Evolutionary conservation across 1,140 invertebrate species (phyloP).

Genomic region (Pachyrhynchus sulphureomaculatus): DNA sequence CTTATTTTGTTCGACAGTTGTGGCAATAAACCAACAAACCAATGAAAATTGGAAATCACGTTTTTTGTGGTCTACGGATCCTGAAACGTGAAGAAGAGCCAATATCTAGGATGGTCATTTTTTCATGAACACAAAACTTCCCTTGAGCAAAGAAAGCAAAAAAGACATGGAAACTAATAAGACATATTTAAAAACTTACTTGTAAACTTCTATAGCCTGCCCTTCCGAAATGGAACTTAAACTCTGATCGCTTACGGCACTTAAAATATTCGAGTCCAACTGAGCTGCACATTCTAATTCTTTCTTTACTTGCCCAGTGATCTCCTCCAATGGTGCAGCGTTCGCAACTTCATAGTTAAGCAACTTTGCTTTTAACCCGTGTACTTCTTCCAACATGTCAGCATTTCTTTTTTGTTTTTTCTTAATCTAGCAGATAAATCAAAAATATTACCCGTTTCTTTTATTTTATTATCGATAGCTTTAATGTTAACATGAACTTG

Average conservation of each 20-base stretch:
- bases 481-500: slow-evolving; percentile 54
- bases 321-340: slow-evolving; percentile 58
- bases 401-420: slow-evolving; percentile 49
- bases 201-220: slow-evolving; percentile 34
- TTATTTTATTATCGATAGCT: slow-evolving; percentile 56
- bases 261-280: slow-evolving; percentile 60
- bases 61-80: too few relatives aligned
- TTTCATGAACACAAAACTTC: too few relatives aligned
- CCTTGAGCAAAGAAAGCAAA: too few relatives aligned
- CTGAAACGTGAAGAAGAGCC: too few relatives aligned
- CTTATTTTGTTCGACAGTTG: too few relatives aligned
- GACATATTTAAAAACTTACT: too few relatives aligned
- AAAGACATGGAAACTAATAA: too few relatives aligned
- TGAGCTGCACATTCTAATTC: slow-evolving; percentile 62
- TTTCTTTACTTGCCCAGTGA: slow-evolving; percentile 57
- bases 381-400: slow-evolving; percentile 49
- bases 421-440: slow-evolving; percentile 47
- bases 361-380: slow-evolving; percentile 42
- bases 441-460: slow-evolving; percentile 49
- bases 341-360: slow-evolving; percentile 40
- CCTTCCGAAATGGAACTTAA: slow-evolving; percentile 35
- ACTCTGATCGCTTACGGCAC: slow-evolving; percentile 46
- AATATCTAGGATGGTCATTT: too few relatives aligned
- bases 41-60: too few relatives aligned
- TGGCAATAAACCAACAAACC: too few relatives aligned